A percentile compares a stretch with the other conserved stretches of the same genome.
Conservation (phyloP, 2,113 vertebrate species). For the Cisticola juncidis region DNA sequence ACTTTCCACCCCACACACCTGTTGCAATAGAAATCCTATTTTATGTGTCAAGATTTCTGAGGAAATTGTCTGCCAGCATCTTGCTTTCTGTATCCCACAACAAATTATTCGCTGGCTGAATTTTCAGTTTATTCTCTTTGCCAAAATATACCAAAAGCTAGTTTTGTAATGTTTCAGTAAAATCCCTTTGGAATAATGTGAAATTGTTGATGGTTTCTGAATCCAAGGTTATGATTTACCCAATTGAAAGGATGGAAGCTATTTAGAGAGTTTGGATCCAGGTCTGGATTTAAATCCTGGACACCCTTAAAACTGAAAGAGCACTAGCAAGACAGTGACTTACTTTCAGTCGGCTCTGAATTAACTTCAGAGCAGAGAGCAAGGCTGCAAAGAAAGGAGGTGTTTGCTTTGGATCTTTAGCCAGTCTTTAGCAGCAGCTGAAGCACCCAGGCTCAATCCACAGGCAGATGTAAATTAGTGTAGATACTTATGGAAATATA, state of each 20-base stretch:
- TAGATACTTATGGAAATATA: neutral
- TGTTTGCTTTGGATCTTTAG: neutral
- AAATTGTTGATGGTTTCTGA: neutral
- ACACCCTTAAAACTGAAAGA: slow-evolving; percentile 17
- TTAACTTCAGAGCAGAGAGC: neutral
- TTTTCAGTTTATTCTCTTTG: neutral
- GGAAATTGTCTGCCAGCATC: neutral
- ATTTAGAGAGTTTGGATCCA: neutral
- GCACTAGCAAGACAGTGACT: neutral
- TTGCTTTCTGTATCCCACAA: neutral
- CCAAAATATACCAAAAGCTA: slow-evolving; percentile 16
- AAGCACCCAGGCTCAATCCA: neutral
- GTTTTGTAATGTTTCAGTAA: slow-evolving; percentile 20
- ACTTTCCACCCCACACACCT: neutral
- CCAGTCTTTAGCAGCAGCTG: neutral
- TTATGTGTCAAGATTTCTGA: neutral
- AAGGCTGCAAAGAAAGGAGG: neutral
- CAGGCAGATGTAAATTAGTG: neutral
- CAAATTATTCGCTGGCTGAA: neutral
- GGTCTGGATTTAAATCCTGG: neutral
- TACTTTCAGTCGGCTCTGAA: neutral
- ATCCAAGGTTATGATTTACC: slow-evolving; percentile 7
- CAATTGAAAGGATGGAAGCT: neutral
- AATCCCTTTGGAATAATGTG: neutral
- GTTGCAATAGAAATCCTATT: neutral